Conservation (phyloP, 1,140 invertebrate genomes). For the Euura lappo region DNA sequence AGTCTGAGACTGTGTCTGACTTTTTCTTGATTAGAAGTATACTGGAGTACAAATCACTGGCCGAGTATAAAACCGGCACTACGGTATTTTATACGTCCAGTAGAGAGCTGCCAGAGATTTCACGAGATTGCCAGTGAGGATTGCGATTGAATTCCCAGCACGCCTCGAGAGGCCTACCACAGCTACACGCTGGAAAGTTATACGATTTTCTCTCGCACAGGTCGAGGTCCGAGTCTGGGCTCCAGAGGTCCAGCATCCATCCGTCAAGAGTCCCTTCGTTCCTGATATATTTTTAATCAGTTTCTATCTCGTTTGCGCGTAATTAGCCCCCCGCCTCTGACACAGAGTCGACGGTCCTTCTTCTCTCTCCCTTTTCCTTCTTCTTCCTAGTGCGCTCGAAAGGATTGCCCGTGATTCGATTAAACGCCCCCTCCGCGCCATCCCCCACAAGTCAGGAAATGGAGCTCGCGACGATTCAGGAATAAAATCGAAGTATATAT, state of each 20-base stretch:
- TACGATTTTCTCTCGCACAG: background rate
- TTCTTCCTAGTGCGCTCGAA: background rate
- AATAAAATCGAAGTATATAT: background rate
- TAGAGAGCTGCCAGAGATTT: background rate
- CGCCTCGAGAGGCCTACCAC: background rate
- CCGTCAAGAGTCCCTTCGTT: slow-evolving; percentile 6
- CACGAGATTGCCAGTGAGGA: background rate
- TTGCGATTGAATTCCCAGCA: background rate
- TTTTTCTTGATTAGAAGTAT: background rate
- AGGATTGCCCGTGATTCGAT: slow-evolving; percentile 11
- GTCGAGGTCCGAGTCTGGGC: background rate
- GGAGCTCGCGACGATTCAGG: background rate
- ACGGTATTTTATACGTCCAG: background rate
- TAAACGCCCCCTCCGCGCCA: background rate
- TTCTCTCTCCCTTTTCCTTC: background rate
- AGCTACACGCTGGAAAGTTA: background rate
- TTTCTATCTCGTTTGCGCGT: slow-evolving; percentile 13
- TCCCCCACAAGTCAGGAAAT: background rate
- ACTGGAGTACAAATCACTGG: too few species aligned
- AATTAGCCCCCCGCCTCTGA: background rate
- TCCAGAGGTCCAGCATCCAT: background rate
- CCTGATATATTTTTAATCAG: slow-evolving; percentile 14
- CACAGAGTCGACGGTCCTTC: background rate
- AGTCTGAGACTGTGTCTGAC: background rate
- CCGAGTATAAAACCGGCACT: too few species aligned